Percentiles rank a stretch among this genome's conserved stretches.
Evolutionary conservation across 2,888 invertebrate genomes (phyloP).

Genomic region (Acronicta alni): DNA sequence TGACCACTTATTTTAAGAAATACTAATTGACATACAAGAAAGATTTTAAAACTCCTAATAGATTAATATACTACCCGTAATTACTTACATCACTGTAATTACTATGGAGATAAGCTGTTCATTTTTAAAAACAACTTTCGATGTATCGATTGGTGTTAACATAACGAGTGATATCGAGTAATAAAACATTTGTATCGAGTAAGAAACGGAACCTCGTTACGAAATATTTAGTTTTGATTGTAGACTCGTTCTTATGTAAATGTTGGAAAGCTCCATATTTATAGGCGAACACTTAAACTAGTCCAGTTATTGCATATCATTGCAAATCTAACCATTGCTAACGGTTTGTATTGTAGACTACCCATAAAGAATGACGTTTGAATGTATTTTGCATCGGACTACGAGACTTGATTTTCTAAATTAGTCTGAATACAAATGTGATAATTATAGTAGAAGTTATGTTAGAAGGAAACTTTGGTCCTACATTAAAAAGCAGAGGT

Average conservation of each 20-base stretch:
- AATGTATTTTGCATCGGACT: constrained; percentile 13
- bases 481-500: no score
- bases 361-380: constrained; percentile 31
- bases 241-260: constrained; percentile 57
- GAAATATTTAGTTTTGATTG: constrained; percentile 41
- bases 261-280: constrained; percentile 59
- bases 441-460: constrained; percentile 9
- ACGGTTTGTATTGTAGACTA: constrained; percentile 35
- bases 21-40: constrained; percentile 37
- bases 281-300: constrained; percentile 54
- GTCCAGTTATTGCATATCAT: constrained; percentile 57
- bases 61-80: constrained; percentile 43
- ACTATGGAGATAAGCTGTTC: constrained; percentile 26
- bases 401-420: constrained; percentile 13
- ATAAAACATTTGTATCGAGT: constrained; percentile 38
- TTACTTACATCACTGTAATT: constrained; percentile 34
- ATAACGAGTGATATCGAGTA: constrained; percentile 22
- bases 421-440: constrained; percentile 12
- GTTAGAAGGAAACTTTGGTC: neutral
- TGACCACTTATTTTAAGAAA: constrained; percentile 44
- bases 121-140: constrained; percentile 50
- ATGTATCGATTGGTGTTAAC: constrained; percentile 36
- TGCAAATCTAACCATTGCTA: constrained; percentile 47
- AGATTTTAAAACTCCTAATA: constrained; percentile 44
- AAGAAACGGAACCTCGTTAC: constrained; percentile 34